Evolutionary conservation across 2,888 invertebrate species (phyloP).

Genomic region (Hirtodrosophila cameraria): DNA sequence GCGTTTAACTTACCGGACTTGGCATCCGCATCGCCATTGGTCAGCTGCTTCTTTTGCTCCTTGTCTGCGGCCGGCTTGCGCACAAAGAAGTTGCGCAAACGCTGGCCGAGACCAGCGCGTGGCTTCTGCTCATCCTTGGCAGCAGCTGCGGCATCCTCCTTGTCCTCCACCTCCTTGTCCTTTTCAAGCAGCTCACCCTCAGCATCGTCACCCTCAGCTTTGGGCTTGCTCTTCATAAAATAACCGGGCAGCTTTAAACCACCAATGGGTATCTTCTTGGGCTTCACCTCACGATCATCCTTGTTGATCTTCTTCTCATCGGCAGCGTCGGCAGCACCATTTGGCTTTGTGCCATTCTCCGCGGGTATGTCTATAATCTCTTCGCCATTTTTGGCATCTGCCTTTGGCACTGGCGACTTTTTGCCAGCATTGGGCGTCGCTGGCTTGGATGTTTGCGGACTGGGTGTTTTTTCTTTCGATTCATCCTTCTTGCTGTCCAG

Average conservation of each 20-base stretch:
- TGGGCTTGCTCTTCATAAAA: constrained; percentile 90
- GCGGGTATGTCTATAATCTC: constrained; percentile 83
- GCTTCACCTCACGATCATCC: constrained; percentile 90
- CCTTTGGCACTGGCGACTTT: constrained; percentile 45
- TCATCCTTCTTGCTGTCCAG: constrained; percentile 78
- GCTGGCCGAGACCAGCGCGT: constrained; percentile 82
- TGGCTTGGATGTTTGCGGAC: constrained; percentile 71
- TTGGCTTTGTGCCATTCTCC: constrained; percentile 59
- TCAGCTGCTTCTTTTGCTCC: constrained; percentile 74
- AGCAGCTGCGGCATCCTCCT: constrained; percentile 57
- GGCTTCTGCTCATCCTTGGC: constrained; percentile 79
- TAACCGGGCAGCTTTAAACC: constrained; percentile 95
- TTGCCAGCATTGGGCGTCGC: constrained; percentile 72
- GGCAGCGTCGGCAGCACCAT: constrained; percentile 38
- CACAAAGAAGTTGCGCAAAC: constrained; percentile 86
- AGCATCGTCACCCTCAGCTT: constrained; percentile 86
- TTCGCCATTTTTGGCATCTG: constrained; percentile 60
- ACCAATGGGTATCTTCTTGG: constrained; percentile 93
- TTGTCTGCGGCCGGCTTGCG: constrained; percentile 84
- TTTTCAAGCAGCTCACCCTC: constrained; percentile 85
- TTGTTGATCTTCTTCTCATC: constrained; percentile 85
- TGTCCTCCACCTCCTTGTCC: constrained; percentile 82
- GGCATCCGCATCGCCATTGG: constrained; percentile 81
- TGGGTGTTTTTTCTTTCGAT: constrained; percentile 66
- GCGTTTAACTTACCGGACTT: constrained; percentile 81